These are phyloP conservation scores for Ophiothrix spiculata DNA, from an alignment of 35 echinoderm and acorn worm species.

Conservation along the genomic window DNA sequence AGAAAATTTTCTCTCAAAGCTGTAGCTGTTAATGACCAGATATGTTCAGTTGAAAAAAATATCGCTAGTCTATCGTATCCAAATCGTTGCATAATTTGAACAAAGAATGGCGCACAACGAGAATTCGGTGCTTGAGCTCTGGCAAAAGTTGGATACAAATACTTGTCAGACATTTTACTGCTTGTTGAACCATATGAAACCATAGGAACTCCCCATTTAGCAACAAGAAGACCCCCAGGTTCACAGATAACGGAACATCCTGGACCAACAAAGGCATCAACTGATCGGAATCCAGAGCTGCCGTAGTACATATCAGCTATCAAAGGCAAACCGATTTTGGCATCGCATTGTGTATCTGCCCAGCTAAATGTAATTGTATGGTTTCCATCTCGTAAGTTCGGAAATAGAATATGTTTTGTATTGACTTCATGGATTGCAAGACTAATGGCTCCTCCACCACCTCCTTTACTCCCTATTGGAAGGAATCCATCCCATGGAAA, in stretches of 20 bases:
- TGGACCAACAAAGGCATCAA: constrained; percentile 67
- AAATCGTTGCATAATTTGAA: constrained; percentile 22
- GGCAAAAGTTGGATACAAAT: constrained; percentile 57
- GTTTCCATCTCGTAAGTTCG: no score
- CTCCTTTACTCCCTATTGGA: constrained; percentile 22
- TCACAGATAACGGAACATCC: constrained; percentile 75
- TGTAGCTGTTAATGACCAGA: constrained; percentile 28
- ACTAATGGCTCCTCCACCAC: constrained; percentile 13
- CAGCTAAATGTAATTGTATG: constrained; percentile 46
- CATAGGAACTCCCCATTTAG: constrained; percentile 64
- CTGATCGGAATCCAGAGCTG: neutral
- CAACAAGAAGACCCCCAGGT: constrained; percentile 60
- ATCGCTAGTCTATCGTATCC: constrained; percentile 24
- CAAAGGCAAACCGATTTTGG: constrained; percentile 31
- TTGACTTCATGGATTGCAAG: constrained; percentile 62
- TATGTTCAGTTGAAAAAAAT: constrained; percentile 33
- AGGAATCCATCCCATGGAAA: constrained; percentile 54
- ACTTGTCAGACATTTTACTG: constrained; percentile 48
- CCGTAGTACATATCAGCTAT: constrained; percentile 47
- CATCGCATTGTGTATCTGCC: constrained; percentile 71
- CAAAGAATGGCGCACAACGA: constrained; percentile 23
- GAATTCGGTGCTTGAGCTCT: constrained; percentile 1
- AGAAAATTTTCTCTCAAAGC: neutral
- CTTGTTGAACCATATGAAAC: constrained; percentile 70
- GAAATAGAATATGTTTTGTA: neutral